Evolutionary conservation across 2,888 invertebrate species (phyloP).

Genomic region (Campopleginae sp.): DNA sequence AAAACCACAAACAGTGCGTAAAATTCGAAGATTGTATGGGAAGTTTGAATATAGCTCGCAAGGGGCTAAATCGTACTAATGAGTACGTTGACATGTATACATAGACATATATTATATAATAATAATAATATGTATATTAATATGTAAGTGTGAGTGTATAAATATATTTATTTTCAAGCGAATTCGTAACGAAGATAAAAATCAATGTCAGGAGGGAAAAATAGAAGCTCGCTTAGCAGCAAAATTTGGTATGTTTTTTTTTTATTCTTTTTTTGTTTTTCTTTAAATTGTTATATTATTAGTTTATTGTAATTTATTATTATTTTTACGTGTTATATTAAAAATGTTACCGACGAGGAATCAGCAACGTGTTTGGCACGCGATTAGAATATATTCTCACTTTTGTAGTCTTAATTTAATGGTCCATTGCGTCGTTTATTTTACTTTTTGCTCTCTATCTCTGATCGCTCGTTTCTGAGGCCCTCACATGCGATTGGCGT

Average conservation of each 20-base stretch:
- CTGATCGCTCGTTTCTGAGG: conserved; percentile 11
- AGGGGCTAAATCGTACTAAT: conserved; percentile 50
- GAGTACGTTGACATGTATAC: conserved; percentile 35
- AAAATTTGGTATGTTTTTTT: conserved; percentile 15
- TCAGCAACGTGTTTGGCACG: conserved; percentile 67
- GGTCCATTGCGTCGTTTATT: conserved; percentile 50
- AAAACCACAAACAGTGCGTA: conserved; percentile 55
- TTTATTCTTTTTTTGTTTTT: not conserved
- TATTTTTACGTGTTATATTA: conserved; percentile 50
- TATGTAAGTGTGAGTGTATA: conserved; percentile 65
- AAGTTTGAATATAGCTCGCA: conserved; percentile 46
- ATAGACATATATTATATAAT: conserved; percentile 31
- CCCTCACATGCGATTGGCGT: not conserved
- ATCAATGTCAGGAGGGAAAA: conserved; percentile 55
- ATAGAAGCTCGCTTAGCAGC: conserved; percentile 64
- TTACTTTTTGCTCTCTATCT: conserved; percentile 13
- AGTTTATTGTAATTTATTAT: conserved; percentile 26
- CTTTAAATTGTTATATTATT: not conserved
- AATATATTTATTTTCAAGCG: conserved; percentile 62
- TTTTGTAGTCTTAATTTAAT: conserved; percentile 65
- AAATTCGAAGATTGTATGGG: conserved; percentile 42
- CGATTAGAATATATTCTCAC: conserved; percentile 67
- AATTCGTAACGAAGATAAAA: conserved; percentile 51
- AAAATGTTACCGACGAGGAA: conserved; percentile 52
- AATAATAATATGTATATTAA: conserved; percentile 48